Evolutionary conservation across 64 coral and sea anemone genomes (phyloP).

Genomic region (Pocillopora verrucosa): DNA sequence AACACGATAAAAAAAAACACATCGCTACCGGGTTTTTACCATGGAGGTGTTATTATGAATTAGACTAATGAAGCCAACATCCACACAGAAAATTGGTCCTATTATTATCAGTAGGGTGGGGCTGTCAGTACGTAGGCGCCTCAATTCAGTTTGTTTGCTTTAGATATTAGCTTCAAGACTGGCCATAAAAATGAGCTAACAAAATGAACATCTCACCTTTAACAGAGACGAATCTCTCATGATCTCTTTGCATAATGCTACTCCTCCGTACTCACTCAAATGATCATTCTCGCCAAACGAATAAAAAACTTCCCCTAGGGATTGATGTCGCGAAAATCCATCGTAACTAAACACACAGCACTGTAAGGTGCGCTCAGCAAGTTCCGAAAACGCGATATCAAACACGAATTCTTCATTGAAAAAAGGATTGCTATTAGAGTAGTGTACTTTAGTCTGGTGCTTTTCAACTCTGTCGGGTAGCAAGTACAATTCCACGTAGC

Average conservation of each 20-base stretch:
- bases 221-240: constrained; percentile 67
- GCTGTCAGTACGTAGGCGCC: too few relatives aligned
- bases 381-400: constrained; percentile 76
- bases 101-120: too few relatives aligned
- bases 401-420: constrained; percentile 85
- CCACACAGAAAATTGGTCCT: too few relatives aligned
- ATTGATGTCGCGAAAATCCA: constrained; percentile 80
- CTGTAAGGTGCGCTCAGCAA: constrained; percentile 75
- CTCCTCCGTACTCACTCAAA: constrained; percentile 43
- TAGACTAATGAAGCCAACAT: too few relatives aligned
- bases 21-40: too few relatives aligned
- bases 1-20: too few relatives aligned
- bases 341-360: constrained; percentile 81
- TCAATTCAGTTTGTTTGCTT: background rate
- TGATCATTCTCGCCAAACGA: constrained; percentile 82
- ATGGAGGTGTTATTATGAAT: too few relatives aligned
- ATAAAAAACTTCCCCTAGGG: constrained; percentile 84
- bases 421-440: constrained; percentile 74
- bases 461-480: constrained; percentile 79
- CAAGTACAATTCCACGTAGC: constrained; percentile 81
- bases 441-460: constrained; percentile 76
- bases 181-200: background rate
- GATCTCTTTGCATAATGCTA: constrained; percentile 59
- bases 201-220: constrained; percentile 42
- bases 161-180: background rate